Evolutionary conservation across 2,888 invertebrate species (phyloP).

Genomic region (Drosophila stalkeri): DNA sequence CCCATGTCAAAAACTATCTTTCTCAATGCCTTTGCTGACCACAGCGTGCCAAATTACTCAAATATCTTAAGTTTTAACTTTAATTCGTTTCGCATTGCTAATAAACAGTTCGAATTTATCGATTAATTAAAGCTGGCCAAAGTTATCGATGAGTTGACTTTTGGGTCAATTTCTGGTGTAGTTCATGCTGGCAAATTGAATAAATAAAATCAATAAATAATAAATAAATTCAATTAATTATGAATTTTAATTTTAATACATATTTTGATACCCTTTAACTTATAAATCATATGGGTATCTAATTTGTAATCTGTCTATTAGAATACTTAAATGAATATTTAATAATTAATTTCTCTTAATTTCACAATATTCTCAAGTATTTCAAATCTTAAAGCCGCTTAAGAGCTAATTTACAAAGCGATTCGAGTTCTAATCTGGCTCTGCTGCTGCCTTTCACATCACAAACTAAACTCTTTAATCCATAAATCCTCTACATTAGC

Average conservation of each 20-base stretch:
- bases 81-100: constrained; percentile 1
- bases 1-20: constrained; percentile 45
- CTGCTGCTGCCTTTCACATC: background rate
- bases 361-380: background rate
- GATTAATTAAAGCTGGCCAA: background rate
- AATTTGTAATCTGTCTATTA: too few relatives aligned
- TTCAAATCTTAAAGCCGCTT: background rate
- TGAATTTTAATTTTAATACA: too few relatives aligned
- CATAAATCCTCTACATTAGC: constrained; percentile 3
- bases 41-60: constrained; percentile 26
- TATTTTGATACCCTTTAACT: too few relatives aligned
- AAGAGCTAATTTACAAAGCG: background rate
- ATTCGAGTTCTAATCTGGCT: background rate
- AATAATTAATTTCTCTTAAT: background rate
- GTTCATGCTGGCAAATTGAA: background rate
- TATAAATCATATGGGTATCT: too few relatives aligned
- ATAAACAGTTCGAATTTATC: constrained; percentile 1
- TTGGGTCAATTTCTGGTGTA: background rate
- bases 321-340: background rate
- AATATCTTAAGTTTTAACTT: constrained; percentile 19
- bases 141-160: background rate
- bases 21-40: constrained; percentile 13
- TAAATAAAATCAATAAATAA: too few relatives aligned
- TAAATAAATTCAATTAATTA: too few relatives aligned
- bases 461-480: background rate